Evolutionary conservation across 2,113 vertebrate species (phyloP).

Genomic region (Rhodinocichla rosea): DNA sequence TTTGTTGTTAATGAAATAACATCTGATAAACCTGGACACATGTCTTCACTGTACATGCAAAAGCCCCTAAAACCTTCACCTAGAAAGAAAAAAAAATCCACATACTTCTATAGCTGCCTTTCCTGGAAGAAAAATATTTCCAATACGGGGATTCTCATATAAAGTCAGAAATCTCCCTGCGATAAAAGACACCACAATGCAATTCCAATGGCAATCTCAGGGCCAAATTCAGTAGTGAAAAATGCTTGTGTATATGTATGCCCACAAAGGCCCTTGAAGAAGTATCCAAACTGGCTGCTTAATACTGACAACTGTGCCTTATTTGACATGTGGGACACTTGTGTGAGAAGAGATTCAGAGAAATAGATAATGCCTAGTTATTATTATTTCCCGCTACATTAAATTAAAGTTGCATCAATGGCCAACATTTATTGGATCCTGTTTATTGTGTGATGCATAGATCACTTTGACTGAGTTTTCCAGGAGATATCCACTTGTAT

Average conservation of each 20-base stretch:
- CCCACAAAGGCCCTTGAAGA: neutral
- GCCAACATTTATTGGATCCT: neutral
- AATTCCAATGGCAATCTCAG: neutral
- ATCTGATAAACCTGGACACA: neutral
- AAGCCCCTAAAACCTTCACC: neutral
- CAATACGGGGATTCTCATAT: neutral
- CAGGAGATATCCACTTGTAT: neutral
- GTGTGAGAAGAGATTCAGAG: neutral
- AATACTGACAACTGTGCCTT: neutral
- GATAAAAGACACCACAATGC: neutral
- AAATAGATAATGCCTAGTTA: neutral
- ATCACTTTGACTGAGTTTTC: neutral
- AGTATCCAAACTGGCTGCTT: neutral
- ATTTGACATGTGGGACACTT: neutral
- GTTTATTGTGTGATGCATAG: neutral
- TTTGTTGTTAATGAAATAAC: neutral
- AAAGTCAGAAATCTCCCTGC: neutral
- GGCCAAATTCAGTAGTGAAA: neutral
- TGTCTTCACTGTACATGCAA: neutral
- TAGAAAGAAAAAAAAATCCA: neutral
- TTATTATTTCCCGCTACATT: neutral
- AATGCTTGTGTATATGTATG: neutral
- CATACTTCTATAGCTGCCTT: neutral
- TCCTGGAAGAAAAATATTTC: neutral
- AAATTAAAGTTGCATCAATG: neutral